Evolutionary conservation across 2,888 invertebrate genomes (phyloP), one percentile per base, ranked within the genome.

Genomic region (Chymomyza caudatula): DNA sequence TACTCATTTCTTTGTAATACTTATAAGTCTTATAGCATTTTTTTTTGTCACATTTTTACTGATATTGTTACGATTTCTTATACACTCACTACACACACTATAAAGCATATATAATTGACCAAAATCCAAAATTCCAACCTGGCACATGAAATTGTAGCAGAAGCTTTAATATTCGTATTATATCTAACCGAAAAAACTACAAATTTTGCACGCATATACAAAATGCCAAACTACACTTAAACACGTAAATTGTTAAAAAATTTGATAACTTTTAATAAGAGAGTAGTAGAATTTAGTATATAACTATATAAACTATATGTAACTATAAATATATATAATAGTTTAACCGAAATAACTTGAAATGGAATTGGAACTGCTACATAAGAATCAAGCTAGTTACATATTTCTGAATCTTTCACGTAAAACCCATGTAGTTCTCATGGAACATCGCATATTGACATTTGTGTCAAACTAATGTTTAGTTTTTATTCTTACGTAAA

Each of bases 101-200:
- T 59, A 15, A n/a, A n/a, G n/a, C 37, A 29, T 55, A 19, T 44
- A 42, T 43, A 57, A 60, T 37, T 59, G 71, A 63, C 66, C 65
- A 69, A 69, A 54, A 70, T 60, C 44, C 17, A 52, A 49, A 53
- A 47, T 17, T 47, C 8, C 13, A 61, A 61, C 69, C 69, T 67
- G 63, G 63, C 69, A 67, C 67, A 47, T 15, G 23, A 55, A 58
- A 29, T 47, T 25, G 44, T 25, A 42, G 43, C 56, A 29, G 52
- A 62, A 44, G 55, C 37, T 66, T 49, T 51, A 25, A 20, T 43
- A 23, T 23, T 58, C 29, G 37, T 53, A 65, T 20, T 29, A 22
- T 29, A 55, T 51, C n/a, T 5, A 60, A n/a, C 13, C n/a, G n/a
- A 63, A 51, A 52, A 37, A 42, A 15, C 25, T 19, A 37, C 13